A percentile compares a stretch with the other conserved stretches of the same genome.
These are phyloP conservation scores for Actias luna DNA, from an alignment of 2,888 invertebrate genomes.

Conservation along the genomic window DNA sequence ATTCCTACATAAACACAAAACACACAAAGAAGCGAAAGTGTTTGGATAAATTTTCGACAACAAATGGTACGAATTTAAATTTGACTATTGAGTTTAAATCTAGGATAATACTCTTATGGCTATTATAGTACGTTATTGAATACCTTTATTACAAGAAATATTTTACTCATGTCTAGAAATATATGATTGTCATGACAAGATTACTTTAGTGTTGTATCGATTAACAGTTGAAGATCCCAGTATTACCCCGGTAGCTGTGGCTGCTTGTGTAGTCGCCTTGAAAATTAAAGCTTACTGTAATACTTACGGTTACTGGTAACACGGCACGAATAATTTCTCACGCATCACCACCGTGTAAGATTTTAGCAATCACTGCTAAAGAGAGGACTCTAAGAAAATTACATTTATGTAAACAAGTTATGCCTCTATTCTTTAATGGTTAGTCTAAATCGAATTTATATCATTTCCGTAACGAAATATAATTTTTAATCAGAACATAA, in stretches of 20 bases:
- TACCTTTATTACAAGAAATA: neutral
- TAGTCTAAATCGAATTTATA: too few relatives aligned
- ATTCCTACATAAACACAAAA: too few relatives aligned
- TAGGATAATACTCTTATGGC: too few relatives aligned
- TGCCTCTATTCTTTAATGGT: constrained; percentile 41
- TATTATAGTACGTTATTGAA: too few relatives aligned
- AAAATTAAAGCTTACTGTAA: constrained; percentile 4
- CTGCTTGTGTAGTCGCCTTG: constrained; percentile 5
- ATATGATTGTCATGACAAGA: neutral
- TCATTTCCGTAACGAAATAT: too few relatives aligned
- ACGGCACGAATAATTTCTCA: constrained; percentile 1
- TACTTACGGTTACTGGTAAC: constrained; percentile 7
- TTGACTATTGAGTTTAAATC: too few relatives aligned
- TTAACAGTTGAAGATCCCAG: constrained; percentile 21
- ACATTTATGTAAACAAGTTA: constrained; percentile 41
- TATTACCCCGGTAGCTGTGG: constrained; percentile 3
- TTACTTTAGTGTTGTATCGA: neutral
- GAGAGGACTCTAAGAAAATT: constrained; percentile 31
- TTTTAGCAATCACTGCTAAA: constrained; percentile 35
- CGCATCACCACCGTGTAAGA: constrained; percentile 3
- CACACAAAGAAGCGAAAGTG: too few relatives aligned
- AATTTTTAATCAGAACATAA: too few relatives aligned
- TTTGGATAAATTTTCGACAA: too few relatives aligned
- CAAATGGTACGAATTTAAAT: too few relatives aligned
- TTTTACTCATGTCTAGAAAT: neutral